Conservation (phyloP, 2,797 vertebrate genomes). For the Pitangus sulphuratus region DNA sequence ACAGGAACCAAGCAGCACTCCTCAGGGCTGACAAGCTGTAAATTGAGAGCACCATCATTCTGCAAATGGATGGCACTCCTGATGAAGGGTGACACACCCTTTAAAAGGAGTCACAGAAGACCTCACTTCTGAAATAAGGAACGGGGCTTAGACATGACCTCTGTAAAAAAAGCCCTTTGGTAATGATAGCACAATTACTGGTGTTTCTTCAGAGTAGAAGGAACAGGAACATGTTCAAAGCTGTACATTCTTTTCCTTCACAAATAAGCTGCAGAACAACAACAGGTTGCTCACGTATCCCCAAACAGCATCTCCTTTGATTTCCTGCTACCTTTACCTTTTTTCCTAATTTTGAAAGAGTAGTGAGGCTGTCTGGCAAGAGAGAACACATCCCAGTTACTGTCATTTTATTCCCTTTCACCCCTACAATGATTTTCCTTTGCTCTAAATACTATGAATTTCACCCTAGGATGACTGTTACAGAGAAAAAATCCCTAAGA, state of each 20-base stretch:
- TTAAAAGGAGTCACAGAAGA: not conserved
- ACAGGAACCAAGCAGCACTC: not conserved
- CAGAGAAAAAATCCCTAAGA: not conserved
- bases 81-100: conserved; percentile 11
- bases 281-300: not conserved
- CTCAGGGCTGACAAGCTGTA: conserved; percentile 2
- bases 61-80: not conserved
- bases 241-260: not conserved
- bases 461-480: not conserved
- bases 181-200: conserved; percentile 11
- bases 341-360: not conserved
- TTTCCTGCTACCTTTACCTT: not conserved
- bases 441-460: not conserved
- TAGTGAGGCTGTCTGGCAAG: not conserved
- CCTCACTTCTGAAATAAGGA: not conserved
- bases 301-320: not conserved
- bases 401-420: not conserved
- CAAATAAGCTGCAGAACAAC: not conserved
- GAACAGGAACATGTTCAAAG: not conserved
- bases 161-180: not conserved
- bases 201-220: not conserved
- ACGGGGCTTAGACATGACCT: not conserved
- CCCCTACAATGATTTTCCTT: not conserved
- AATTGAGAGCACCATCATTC: not conserved
- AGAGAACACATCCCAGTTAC: not conserved